Percentiles rank a stretch among this genome's conserved stretches.
phyloP scores from a whole-genome alignment of 2,797 vertebrate species.

The Telmatherina bonti region DNA sequence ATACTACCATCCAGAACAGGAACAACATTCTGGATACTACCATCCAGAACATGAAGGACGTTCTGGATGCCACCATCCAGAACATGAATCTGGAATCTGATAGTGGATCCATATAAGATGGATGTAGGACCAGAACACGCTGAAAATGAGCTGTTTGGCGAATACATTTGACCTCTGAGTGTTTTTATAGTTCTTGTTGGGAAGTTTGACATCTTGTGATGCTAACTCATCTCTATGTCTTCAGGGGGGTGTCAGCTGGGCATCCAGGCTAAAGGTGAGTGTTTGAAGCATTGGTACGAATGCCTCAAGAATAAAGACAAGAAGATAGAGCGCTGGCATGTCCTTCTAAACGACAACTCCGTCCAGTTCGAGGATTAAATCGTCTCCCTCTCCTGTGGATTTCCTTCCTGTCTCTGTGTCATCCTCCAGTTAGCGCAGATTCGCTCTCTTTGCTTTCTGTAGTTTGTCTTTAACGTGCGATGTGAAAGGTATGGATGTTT shows the following conservation, averaged over 20 bases:
- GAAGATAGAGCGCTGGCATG: conserved; percentile 96
- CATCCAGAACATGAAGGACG: too few species aligned
- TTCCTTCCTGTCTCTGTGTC: conserved; percentile 4
- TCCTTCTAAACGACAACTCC: conserved; percentile 90
- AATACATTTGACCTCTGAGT: too few species aligned
- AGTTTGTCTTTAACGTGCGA: conserved; percentile 21
- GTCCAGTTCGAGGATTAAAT: conserved; percentile 87
- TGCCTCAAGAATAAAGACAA: conserved; percentile 98
- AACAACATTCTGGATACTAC: too few species aligned
- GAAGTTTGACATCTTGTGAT: neutral
- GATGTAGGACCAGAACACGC: too few species aligned
- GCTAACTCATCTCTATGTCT: neutral
- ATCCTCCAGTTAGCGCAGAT: conserved; percentile 21
- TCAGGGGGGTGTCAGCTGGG: conserved; percentile 94
- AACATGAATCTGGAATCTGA: too few species aligned
- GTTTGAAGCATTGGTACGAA: conserved; percentile 98
- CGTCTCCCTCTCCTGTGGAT: neutral
- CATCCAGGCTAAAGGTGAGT: conserved; percentile 94
- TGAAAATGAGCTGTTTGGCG: neutral
- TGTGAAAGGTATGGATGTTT: conserved; percentile 33
- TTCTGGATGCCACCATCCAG: too few species aligned
- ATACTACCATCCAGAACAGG: too few species aligned
- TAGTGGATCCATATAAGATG: too few species aligned
- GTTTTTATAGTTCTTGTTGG: too few species aligned
- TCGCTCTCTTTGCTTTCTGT: conserved; percentile 11